These are phyloP conservation scores for Noctua janthe DNA, from an alignment of 2,888 invertebrate genomes.

Conservation along the genomic window DNA sequence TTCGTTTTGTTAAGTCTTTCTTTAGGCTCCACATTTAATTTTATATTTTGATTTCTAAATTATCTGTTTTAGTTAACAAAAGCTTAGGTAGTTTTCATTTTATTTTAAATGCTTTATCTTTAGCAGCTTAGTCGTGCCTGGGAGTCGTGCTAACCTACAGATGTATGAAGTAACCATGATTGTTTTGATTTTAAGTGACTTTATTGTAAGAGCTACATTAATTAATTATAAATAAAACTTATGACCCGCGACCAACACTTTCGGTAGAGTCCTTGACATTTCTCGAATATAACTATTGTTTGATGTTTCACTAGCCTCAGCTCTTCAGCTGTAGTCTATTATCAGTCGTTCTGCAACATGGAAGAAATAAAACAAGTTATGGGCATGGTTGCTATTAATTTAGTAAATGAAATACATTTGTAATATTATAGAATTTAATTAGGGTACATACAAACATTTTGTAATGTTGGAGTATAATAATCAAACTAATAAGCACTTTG, in stretches of 20 bases:
- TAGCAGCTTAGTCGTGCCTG: background rate
- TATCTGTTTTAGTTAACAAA: too few relatives aligned
- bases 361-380: constrained; percentile 58
- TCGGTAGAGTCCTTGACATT: constrained; percentile 30
- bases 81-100: too few relatives aligned
- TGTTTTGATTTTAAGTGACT: constrained; percentile 30
- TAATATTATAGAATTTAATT: constrained; percentile 90
- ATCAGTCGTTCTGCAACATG: constrained; percentile 54
- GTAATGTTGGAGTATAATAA: constrained; percentile 89
- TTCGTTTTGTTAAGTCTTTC: too few relatives aligned
- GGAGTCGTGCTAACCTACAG: background rate
- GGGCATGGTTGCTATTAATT: constrained; percentile 58
- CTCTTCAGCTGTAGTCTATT: constrained; percentile 35
- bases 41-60: too few relatives aligned
- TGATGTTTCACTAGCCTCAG: constrained; percentile 48
- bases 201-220: constrained; percentile 47
- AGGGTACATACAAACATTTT: constrained; percentile 90
- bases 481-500: constrained; percentile 89
- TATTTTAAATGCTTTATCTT: too few relatives aligned
- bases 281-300: constrained; percentile 24
- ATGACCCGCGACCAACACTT: constrained; percentile 22
- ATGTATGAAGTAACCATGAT: constrained; percentile 26
- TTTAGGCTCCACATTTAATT: too few relatives aligned
- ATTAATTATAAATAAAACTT: constrained; percentile 36
- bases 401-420: constrained; percentile 69